Conservation (phyloP, 2,888 invertebrate species). For the Tuta absoluta region DNA sequence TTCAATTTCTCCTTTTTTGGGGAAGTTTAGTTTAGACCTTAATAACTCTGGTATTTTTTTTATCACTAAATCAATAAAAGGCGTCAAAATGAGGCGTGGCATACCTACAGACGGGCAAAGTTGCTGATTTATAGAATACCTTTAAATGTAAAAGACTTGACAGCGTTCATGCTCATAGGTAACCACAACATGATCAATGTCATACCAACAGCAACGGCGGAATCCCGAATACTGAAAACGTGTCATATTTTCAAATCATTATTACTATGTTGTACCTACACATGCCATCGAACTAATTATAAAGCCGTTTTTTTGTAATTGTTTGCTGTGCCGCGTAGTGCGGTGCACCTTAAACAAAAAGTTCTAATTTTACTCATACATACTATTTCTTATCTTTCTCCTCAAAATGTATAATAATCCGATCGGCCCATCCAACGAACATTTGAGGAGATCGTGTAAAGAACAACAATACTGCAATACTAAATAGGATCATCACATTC, state of each 20-base stretch:
- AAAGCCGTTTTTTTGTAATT: neutral
- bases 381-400: constrained; percentile 48
- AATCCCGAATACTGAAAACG: constrained; percentile 59
- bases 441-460: constrained; percentile 68
- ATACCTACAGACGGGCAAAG: neutral
- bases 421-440: constrained; percentile 66
- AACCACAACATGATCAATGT: constrained; percentile 54
- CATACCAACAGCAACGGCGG: constrained; percentile 51
- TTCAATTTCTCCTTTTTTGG: no score
- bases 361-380: constrained; percentile 31
- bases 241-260: no score
- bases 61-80: no score
- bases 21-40: no score
- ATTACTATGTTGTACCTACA: no score
- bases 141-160: constrained; percentile 53
- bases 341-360: neutral
- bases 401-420: fast-evolving
- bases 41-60: no score
- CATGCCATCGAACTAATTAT: no score
- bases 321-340: neutral
- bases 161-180: constrained; percentile 47
- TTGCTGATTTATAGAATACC: constrained; percentile 43
- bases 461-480: constrained; percentile 57
- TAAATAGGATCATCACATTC: constrained; percentile 63
- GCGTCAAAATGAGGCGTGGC: neutral